Evolutionary conservation across 2,113 vertebrate species (phyloP).

Genomic region (Amblyornis subalaris): DNA sequence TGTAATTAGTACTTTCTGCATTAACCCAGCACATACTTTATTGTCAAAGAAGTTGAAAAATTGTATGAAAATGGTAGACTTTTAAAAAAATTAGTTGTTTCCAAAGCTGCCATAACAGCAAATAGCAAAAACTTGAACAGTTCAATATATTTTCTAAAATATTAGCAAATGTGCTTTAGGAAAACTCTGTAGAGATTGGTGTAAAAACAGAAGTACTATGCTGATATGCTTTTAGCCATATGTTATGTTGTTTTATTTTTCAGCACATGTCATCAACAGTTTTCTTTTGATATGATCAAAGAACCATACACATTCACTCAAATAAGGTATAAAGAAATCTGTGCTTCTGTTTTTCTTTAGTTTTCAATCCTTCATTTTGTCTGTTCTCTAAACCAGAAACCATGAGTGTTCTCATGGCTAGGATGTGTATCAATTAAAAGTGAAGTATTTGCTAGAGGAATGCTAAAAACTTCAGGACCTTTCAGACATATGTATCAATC

Average conservation of each 20-base stretch:
- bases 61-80: not conserved
- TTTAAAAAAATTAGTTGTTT: not conserved
- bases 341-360: slow-evolving; percentile 19
- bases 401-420: not conserved
- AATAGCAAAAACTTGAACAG: not conserved
- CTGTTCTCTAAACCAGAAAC: slow-evolving; percentile 7
- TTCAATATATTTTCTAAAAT: slow-evolving; percentile 26
- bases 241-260: slow-evolving; percentile 59
- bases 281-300: slow-evolving; percentile 58
- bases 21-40: not conserved
- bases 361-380: not conserved
- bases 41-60: not conserved
- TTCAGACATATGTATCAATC: not conserved
- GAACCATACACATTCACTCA: slow-evolving; percentile 47
- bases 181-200: not conserved
- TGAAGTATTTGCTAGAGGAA: not conserved
- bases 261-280: slow-evolving; percentile 52
- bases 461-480: not conserved
- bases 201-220: slow-evolving; percentile 5
- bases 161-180: not conserved
- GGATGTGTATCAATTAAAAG: slow-evolving; percentile 17
- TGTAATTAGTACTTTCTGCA: not conserved
- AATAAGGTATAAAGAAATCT: slow-evolving; percentile 63
- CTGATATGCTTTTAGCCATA: slow-evolving; percentile 47
- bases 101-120: not conserved